Evolutionary conservation across 2,113 vertebrate species (phyloP), one percentile per base, ranked within the genome.

Genomic region (Poeciliopsis prolifica): DNA sequence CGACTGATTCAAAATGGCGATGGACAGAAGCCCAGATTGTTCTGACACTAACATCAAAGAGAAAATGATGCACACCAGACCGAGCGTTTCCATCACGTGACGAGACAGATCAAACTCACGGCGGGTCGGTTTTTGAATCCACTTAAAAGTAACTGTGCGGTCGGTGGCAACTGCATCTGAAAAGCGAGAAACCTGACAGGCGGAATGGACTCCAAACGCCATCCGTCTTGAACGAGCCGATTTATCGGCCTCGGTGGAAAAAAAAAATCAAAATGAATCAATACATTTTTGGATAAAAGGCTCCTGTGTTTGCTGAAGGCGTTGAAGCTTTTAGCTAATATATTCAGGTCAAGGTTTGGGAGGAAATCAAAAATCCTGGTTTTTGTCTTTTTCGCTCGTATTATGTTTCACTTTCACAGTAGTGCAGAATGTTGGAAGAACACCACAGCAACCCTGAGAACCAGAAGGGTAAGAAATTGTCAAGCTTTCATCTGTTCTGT

Each of bases 61-160:
- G 48, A 67, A 85, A 84, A 71, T 48, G 17, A 78, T 74, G 31
- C n/a, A 65, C 7, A 54, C 33, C 62, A 76, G 68, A 74, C 40
- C 12, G 1, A 29, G 26, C 9, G 22, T 10, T 61, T 75, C 60
- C 51, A 62, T 79, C 15, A 70, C 15, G 24, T 12, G 12, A 14
- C 44, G 26, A 74, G 17, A 28, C 10, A 19, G 24, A 3, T 63
- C 67, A n/a, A 35, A 31, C 33, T 79, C 54, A 24, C 58, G 6
- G 60, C 65, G 24, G n/a, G 9, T 58, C 51, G 13, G 4, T 69
- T 65, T 37, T 33, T 70, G 6, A 29, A 28, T 51, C 13, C 37
- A 24, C 15, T 68, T 72, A 9, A 68, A 67, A 72, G 66, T 19
- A 70, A 44, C 26, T 33, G 62, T 5, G 10, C 58, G 29, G 30